Percentiles rank a stretch among this genome's conserved stretches.
phyloP scores from a whole-genome alignment of 37 sponge, comb jelly and placozoan species.

The Crambe crambe region DNA sequence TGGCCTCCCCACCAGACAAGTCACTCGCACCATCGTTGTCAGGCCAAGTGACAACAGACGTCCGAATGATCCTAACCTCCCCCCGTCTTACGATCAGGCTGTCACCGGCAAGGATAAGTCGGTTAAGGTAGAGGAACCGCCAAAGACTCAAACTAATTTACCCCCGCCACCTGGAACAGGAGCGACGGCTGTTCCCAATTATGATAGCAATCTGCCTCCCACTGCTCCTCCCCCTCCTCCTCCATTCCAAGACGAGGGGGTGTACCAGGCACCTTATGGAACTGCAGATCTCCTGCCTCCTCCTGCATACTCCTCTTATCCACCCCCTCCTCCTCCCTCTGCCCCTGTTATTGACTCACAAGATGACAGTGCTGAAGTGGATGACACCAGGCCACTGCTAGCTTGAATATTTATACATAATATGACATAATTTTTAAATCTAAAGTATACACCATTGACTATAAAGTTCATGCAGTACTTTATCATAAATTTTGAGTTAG shows the following conservation, averaged over 20 bases:
- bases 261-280: not conserved
- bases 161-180: not conserved
- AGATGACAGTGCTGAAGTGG: not conserved
- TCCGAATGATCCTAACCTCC: conserved; percentile 44
- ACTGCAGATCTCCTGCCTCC: conserved; percentile 11
- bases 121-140: conserved; percentile 30
- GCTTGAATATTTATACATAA: too few species aligned
- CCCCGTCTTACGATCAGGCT: conserved; percentile 57
- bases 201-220: not conserved
- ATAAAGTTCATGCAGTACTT: too few species aligned
- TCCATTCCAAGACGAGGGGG: not conserved
- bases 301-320: conserved; percentile 18
- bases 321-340: not conserved
- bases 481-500: not conserved
- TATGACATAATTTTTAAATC: too few species aligned
- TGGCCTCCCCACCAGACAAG: conserved; percentile 16
- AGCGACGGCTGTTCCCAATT: not conserved
- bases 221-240: not conserved
- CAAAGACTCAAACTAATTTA: not conserved
- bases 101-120: conserved; percentile 50
- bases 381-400: conserved; percentile 2
- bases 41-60: conserved; percentile 14
- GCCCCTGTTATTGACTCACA: conserved; percentile 12
- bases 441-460: not conserved
- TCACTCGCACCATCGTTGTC: conserved; percentile 37